Conservation (phyloP, 1,140 invertebrate species). For the Aphaenogaster floridana region DNA sequence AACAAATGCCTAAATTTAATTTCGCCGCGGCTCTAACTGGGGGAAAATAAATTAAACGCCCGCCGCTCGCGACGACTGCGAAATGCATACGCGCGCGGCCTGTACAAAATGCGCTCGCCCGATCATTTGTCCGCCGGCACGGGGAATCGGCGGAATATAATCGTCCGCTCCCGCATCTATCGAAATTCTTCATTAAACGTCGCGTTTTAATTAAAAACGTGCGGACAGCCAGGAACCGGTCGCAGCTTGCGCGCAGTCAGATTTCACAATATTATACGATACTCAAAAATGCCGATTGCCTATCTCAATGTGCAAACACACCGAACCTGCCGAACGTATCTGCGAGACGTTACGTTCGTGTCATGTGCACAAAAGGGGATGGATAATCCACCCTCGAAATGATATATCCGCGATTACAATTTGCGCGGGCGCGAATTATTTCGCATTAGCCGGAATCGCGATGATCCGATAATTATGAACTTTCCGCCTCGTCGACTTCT, state of each 20-base stretch:
- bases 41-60: slow-evolving; percentile 72
- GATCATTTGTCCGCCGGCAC: slow-evolving; percentile 62
- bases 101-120: slow-evolving; percentile 64
- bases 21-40: slow-evolving; percentile 49
- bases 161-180: slow-evolving; percentile 41
- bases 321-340: neutral
- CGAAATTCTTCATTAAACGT: slow-evolving; percentile 62
- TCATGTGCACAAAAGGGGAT: neutral
- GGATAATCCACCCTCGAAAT: slow-evolving; percentile 17
- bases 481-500: slow-evolving; percentile 17
- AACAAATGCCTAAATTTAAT: slow-evolving; percentile 77
- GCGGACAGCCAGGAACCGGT: neutral
- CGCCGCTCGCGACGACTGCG: slow-evolving; percentile 54
- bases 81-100: slow-evolving; percentile 58
- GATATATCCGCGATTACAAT: neutral
- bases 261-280: slow-evolving; percentile 33
- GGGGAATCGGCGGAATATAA: slow-evolving; percentile 65
- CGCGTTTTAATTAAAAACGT: slow-evolving; percentile 62
- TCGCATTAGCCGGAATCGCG: slow-evolving; percentile 3
- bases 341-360: neutral
- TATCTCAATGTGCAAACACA: neutral
- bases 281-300: slow-evolving; percentile 41
- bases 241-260: slow-evolving; percentile 14
- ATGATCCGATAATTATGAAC: slow-evolving; percentile 14
- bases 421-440: slow-evolving; percentile 9